Conservation (phyloP, 2,797 vertebrate genomes). For the Emys orbicularis region DNA sequence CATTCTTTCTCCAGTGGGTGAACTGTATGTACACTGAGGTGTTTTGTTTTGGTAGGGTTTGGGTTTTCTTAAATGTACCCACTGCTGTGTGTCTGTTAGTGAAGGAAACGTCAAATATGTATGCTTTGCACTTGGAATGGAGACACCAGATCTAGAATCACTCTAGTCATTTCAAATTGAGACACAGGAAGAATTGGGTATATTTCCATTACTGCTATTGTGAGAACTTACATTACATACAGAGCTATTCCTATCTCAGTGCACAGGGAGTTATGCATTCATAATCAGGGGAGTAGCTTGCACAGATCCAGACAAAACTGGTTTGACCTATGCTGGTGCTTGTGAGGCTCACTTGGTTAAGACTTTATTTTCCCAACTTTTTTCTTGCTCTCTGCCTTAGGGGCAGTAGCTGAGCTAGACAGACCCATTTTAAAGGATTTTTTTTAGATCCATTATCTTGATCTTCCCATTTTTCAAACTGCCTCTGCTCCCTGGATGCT, state of each 20-base stretch:
- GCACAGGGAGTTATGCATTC: background rate
- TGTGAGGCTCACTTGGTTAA: background rate
- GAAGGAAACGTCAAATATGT: background rate
- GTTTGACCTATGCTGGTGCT: background rate
- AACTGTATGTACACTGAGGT: background rate
- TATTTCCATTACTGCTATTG: background rate
- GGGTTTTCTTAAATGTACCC: background rate
- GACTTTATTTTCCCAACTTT: background rate
- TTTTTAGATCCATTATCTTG: background rate
- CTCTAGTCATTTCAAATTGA: slow-evolving; percentile 1
- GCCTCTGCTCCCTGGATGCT: background rate
- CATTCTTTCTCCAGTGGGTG: background rate
- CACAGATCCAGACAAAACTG: background rate
- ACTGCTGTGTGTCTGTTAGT: background rate
- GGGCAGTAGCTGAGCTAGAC: background rate
- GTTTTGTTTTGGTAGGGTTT: background rate
- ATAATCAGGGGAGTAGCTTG: background rate
- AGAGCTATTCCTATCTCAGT: background rate
- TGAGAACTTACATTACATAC: slow-evolving; percentile 13
- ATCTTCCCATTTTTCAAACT: background rate
- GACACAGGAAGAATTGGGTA: slow-evolving; percentile 23
- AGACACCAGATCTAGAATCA: background rate
- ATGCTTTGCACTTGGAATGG: background rate
- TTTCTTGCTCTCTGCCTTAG: background rate
- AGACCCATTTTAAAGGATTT: background rate